These are phyloP conservation scores for Apostichopus japonicus DNA, from an alignment of 35 echinoderm and acorn worm genomes.

Conservation along the genomic window DNA sequence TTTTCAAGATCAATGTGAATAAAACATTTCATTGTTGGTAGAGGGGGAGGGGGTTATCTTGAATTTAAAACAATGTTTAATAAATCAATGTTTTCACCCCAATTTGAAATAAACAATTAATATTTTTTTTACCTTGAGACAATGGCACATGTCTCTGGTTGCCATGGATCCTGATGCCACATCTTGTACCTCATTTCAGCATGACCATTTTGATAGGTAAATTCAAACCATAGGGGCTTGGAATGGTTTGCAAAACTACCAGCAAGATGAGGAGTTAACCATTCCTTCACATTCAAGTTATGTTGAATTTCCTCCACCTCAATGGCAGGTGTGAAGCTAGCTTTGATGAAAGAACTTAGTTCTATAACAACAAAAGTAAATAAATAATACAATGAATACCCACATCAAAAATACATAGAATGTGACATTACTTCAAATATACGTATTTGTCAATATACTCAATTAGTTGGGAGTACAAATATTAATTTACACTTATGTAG, in stretches of 20 bases:
- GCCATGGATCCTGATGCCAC: not conserved
- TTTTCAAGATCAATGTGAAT: too few species aligned
- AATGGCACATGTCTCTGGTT: not conserved
- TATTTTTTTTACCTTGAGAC: not conserved
- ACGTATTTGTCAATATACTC: too few species aligned
- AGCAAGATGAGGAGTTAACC: not conserved
- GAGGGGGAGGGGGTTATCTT: too few species aligned
- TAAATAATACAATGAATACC: too few species aligned
- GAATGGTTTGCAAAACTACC: not conserved
- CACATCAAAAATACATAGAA: too few species aligned
- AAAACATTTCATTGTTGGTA: too few species aligned
- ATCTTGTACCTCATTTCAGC: conserved; percentile 6
- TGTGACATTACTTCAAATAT: too few species aligned
- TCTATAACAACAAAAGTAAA: not conserved
- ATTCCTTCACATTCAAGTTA: not conserved
- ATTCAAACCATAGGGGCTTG: not conserved
- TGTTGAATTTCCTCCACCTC: not conserved
- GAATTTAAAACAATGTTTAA: too few species aligned
- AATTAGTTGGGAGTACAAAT: too few species aligned
- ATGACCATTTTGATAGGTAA: not conserved
- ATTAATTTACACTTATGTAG: too few species aligned
- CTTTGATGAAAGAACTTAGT: not conserved
- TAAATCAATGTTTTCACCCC: too few species aligned
- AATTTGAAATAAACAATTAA: too few species aligned
- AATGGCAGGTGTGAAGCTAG: not conserved